Percentiles rank a stretch among this genome's conserved stretches.
phyloP scores from a whole-genome alignment of 2,888 invertebrate genomes.

The Diarsia rubi region DNA sequence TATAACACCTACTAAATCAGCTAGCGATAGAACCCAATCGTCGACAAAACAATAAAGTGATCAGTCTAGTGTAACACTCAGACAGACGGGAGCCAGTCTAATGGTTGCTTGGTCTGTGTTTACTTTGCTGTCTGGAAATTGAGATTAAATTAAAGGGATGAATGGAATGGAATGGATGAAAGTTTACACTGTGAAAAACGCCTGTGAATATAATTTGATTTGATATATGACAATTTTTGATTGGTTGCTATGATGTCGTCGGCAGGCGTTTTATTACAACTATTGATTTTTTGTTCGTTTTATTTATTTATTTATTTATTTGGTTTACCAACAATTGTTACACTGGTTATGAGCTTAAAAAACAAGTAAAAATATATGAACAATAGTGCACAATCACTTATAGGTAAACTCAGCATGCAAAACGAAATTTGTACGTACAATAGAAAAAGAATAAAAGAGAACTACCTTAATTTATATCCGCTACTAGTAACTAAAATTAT shows the following conservation, averaged over 20 bases:
- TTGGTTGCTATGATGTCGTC: neutral
- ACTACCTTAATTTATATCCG: too few species aligned
- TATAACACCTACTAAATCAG: constrained; percentile 18
- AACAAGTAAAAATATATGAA: too few species aligned
- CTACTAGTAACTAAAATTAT: too few species aligned
- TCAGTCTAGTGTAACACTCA: constrained; percentile 10
- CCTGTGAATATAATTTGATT: neutral
- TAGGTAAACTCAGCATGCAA: too few species aligned
- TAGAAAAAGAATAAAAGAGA: too few species aligned
- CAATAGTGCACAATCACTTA: too few species aligned
- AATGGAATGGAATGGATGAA: too few species aligned
- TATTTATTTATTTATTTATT: too few species aligned
- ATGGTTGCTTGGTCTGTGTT: constrained; percentile 8
- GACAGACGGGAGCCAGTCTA: neutral
- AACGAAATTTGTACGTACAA: too few species aligned
- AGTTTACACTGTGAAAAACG: neutral
- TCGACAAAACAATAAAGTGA: constrained; percentile 24
- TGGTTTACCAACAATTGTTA: too few species aligned
- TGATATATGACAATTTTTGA: neutral
- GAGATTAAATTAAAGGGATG: constrained; percentile 29
- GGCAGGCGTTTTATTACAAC: neutral
- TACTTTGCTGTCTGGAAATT: neutral
- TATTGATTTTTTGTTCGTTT: neutral
- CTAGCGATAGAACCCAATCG: neutral
- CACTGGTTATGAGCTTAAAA: too few species aligned